phyloP scores from a whole-genome alignment of 2,888 invertebrate genomes.

The Cyclophora albipunctata region DNA sequence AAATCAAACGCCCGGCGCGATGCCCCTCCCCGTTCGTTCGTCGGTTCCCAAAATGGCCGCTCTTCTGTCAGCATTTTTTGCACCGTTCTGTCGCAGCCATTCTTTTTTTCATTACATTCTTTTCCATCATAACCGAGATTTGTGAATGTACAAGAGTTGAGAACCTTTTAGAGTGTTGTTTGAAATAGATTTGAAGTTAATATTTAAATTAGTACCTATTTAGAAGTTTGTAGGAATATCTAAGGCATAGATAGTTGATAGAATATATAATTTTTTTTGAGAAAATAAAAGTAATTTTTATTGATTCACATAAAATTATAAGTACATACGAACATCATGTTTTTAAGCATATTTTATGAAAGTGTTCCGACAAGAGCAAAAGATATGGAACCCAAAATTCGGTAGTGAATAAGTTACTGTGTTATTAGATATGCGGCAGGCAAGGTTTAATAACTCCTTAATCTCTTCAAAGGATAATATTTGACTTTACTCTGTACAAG shows the following conservation, averaged over 20 bases:
- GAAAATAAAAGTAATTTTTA: too few species aligned
- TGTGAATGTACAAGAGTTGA: conserved; percentile 23
- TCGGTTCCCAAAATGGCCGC: conserved; percentile 61
- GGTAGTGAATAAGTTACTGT: conserved; percentile 7
- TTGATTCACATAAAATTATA: neutral
- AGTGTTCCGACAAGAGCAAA: too few species aligned
- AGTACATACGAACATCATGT: too few species aligned
- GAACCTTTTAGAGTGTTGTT: conserved; percentile 20
- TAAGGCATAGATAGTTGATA: too few species aligned
- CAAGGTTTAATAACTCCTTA: conserved; percentile 64
- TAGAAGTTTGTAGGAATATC: too few species aligned
- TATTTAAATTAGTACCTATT: too few species aligned
- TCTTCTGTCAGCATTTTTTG: conserved; percentile 40
- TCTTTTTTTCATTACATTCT: conserved; percentile 27
- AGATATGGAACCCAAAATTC: conserved; percentile 4
- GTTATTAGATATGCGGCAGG: conserved; percentile 26
- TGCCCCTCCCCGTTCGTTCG: conserved; percentile 44
- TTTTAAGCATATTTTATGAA: too few species aligned
- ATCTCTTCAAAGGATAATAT: conserved; percentile 67
- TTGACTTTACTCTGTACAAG: conserved; percentile 69
- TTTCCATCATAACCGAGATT: conserved; percentile 17
- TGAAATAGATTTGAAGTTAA: neutral
- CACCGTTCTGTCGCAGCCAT: conserved; percentile 43
- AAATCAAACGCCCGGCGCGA: conserved; percentile 51
- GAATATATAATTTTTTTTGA: too few species aligned